Conservation (phyloP, 1,140 invertebrate genomes). For the Drosophila ficusphila region DNA sequence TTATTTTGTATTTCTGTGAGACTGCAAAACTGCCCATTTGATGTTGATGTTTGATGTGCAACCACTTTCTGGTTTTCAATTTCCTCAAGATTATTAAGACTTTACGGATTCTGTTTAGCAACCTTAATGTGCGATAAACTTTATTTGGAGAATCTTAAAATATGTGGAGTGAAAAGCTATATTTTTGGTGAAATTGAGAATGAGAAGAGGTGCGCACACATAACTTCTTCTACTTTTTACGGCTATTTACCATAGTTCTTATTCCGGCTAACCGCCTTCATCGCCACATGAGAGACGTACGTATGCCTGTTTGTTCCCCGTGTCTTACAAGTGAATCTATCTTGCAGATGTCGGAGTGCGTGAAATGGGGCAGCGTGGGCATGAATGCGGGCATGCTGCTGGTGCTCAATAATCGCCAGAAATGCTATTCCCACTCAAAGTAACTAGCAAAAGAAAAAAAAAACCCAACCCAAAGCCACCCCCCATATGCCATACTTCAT, state of each 20-base stretch:
- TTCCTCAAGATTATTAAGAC: slow-evolving; percentile 6
- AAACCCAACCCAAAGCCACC: background rate
- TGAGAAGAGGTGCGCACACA: background rate
- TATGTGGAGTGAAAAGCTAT: background rate
- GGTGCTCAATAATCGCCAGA: slow-evolving; percentile 85
- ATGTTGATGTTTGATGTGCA: background rate
- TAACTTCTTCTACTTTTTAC: background rate
- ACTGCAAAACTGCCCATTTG: slow-evolving; percentile 6
- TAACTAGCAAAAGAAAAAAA: no score
- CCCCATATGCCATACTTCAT: background rate
- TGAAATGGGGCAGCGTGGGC: slow-evolving; percentile 88
- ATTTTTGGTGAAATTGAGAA: background rate
- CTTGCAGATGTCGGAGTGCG: slow-evolving; percentile 88
- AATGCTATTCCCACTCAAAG: slow-evolving; percentile 66
- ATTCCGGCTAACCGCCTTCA: slow-evolving; percentile 9
- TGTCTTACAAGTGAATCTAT: slow-evolving; percentile 69
- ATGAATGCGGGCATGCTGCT: slow-evolving; percentile 88
- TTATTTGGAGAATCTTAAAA: background rate
- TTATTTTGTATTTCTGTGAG: slow-evolving; percentile 1
- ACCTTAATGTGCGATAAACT: background rate
- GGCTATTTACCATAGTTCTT: no score
- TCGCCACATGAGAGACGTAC: slow-evolving; percentile 33
- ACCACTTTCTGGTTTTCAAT: background rate
- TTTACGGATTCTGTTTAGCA: background rate
- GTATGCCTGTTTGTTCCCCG: slow-evolving; percentile 29